These are phyloP conservation scores for Nyctalus aviator DNA, from an alignment of 2,797 vertebrate species.

Conservation along the genomic window DNA sequence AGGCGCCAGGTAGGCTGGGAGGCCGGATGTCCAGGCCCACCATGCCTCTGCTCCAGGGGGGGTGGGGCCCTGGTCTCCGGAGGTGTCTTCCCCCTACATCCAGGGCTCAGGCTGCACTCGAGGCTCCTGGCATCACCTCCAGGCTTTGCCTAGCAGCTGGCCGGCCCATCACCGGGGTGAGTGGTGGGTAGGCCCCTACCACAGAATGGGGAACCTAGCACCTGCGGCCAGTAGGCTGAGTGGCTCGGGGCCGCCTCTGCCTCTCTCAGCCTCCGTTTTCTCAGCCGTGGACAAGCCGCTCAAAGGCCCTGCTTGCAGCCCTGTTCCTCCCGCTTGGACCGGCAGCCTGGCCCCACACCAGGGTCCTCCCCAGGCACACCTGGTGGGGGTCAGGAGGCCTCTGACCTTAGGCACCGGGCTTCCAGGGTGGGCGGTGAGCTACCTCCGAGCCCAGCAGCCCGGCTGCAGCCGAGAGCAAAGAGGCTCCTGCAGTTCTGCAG, in stretches of 20 bases:
- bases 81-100: background rate
- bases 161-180: background rate
- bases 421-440: background rate
- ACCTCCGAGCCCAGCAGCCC: background rate
- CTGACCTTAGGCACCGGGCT: background rate
- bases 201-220: too few species aligned
- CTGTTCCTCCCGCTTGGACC: too few species aligned
- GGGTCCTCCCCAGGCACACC: background rate
- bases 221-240: background rate
- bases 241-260: background rate
- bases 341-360: background rate
- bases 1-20: background rate
- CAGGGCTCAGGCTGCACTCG: background rate
- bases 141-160: background rate
- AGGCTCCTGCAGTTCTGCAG: background rate
- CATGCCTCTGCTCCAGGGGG: background rate
- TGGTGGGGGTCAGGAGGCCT: background rate
- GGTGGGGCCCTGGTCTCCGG: background rate
- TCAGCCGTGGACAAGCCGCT: background rate
- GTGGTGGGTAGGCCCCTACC: background rate
- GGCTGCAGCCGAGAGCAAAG: background rate
- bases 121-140: background rate
- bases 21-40: background rate
- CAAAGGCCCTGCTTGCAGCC: background rate
- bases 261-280: background rate